Conservation (phyloP, 2,888 invertebrate species). For the Agonopterix alstromeriana region DNA sequence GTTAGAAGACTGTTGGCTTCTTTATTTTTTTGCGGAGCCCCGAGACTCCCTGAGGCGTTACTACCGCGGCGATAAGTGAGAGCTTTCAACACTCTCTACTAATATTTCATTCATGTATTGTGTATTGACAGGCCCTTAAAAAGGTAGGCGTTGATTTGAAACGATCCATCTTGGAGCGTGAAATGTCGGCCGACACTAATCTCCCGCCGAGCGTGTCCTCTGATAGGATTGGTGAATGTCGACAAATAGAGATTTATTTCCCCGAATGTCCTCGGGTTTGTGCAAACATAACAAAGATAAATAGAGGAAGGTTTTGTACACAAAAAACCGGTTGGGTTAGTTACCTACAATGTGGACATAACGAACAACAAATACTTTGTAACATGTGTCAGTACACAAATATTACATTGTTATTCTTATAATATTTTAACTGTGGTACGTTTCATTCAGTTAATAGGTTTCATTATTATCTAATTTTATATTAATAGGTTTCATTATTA, state of each 20-base stretch:
- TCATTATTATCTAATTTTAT: too few species aligned
- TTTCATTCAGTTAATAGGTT: too few species aligned
- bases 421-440: conserved; percentile 8
- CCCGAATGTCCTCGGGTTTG: conserved; percentile 43
- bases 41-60: conserved; percentile 32
- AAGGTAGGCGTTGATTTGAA: conserved; percentile 26
- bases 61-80: conserved; percentile 37
- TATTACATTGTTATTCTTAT: conserved; percentile 35
- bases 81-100: conserved; percentile 39
- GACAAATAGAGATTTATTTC: conserved; percentile 62
- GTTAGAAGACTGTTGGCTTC: conserved; percentile 42
- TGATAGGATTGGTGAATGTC: conserved; percentile 50
- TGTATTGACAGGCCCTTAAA: conserved; percentile 4
- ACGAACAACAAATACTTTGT: conserved; percentile 21
- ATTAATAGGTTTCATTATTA: too few species aligned
- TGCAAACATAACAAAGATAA: conserved; percentile 51
- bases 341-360: conserved; percentile 30
- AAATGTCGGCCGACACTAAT: conserved; percentile 30
- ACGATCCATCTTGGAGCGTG: conserved; percentile 35
- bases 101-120: conserved; percentile 16
- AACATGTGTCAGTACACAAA: conserved; percentile 33
- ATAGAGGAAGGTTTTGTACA: conserved; percentile 43
- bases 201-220: conserved; percentile 32
- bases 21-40: conserved; percentile 39
- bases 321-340: conserved; percentile 36